phyloP scores from a whole-genome alignment of 2,888 invertebrate genomes.

The Falcaria lacertinaria region DNA sequence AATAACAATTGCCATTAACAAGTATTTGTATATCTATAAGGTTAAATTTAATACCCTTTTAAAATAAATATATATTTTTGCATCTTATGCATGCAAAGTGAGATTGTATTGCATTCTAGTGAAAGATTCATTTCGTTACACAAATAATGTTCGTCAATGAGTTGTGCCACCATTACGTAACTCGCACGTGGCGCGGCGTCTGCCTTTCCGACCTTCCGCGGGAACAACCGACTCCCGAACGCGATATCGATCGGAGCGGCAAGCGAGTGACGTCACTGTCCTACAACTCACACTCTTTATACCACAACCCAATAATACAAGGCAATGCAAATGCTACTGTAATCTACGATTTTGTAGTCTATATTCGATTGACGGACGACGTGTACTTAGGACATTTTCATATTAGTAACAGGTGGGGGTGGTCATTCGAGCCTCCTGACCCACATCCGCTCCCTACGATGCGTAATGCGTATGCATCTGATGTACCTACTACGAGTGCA shows the following conservation, averaged over 20 bases:
- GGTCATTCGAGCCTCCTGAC: slow-evolving; percentile 59
- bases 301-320: background rate
- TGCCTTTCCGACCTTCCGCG: slow-evolving; percentile 44
- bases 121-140: slow-evolving; percentile 34
- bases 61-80: no score
- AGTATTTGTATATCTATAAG: no score
- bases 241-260: slow-evolving; percentile 59
- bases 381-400: slow-evolving; percentile 15
- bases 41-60: no score
- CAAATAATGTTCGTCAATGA: slow-evolving; percentile 74
- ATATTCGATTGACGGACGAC: slow-evolving; percentile 9
- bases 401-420: slow-evolving; percentile 19
- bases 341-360: background rate
- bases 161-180: slow-evolving; percentile 69
- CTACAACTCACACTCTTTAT: background rate
- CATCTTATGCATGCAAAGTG: no score
- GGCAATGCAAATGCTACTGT: slow-evolving; percentile 14
- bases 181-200: slow-evolving; percentile 61
- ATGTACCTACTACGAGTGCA: slow-evolving; percentile 26
- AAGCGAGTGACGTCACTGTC: slow-evolving; percentile 68
- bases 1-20: no score
- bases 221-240: slow-evolving; percentile 42
- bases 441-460: slow-evolving; percentile 55
- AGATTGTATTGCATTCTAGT: no score
- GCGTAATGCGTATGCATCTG: slow-evolving; percentile 68